These are phyloP conservation scores for Trachythela sp. DNA, from an alignment of 64 coral and sea anemone genomes.

Conservation along the genomic window DNA sequence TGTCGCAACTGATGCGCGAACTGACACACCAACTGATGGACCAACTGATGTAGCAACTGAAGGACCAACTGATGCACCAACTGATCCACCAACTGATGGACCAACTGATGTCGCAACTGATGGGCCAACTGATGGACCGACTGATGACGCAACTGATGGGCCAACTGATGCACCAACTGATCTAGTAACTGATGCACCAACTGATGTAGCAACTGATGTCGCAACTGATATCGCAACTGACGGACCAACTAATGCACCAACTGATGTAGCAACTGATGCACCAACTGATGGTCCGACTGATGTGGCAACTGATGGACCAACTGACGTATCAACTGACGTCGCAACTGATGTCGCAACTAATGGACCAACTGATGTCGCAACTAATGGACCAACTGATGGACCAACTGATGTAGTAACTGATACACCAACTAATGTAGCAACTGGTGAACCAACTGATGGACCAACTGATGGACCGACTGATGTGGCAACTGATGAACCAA, in stretches of 20 bases:
- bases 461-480: not conserved
- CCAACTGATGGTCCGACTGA: not conserved
- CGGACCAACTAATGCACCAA: not conserved
- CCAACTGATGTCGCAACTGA: not conserved
- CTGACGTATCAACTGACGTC: not conserved
- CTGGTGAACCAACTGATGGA: not conserved
- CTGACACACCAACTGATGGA: not conserved
- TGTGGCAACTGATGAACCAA: not conserved
- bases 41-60: not conserved
- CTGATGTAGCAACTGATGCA: not conserved
- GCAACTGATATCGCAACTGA: not conserved
- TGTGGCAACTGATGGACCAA: not conserved
- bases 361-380: not conserved
- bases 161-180: slow-evolving; percentile 10
- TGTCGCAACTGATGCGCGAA: not conserved
- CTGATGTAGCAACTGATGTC: not conserved
- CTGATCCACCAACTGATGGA: not conserved
- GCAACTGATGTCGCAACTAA: not conserved
- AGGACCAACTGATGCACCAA: not conserved
- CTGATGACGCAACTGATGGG: not conserved
- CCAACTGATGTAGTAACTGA: not conserved
- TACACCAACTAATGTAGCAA: not conserved
- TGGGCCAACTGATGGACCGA: not conserved
- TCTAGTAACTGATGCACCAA: not conserved
- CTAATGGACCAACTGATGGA: not conserved